Evolutionary conservation across 2,888 invertebrate species (phyloP).

Genomic region (Tipula vernalis): DNA sequence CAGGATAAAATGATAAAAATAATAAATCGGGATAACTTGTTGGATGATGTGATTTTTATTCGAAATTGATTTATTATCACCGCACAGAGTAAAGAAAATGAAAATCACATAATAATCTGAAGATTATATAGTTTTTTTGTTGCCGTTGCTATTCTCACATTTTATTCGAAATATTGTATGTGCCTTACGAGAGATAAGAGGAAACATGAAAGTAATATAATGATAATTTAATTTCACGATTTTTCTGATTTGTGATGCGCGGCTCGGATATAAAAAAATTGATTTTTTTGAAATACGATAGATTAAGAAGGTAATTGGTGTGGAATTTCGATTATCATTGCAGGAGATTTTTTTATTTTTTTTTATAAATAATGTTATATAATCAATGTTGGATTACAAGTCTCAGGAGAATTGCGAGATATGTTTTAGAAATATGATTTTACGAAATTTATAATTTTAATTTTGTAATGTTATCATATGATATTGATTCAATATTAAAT

Average conservation of each 20-base stretch:
- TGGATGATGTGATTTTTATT: conserved; percentile 4
- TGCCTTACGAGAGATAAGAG: background rate
- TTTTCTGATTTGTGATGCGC: background rate
- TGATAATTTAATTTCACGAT: background rate
- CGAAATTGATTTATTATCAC: background rate
- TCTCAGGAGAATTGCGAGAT: background rate
- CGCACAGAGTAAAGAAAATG: background rate
- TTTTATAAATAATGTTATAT: background rate
- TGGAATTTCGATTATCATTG: conserved; percentile 4
- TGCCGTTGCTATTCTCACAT: background rate
- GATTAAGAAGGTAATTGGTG: conserved; percentile 4
- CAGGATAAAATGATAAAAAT: background rate
- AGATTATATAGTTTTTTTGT: background rate
- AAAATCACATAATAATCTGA: background rate
- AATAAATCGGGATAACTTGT: background rate
- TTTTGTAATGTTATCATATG: background rate
- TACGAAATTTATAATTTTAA: background rate
- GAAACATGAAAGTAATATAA: background rate
- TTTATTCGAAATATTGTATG: background rate
- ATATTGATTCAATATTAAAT: background rate
- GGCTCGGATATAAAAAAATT: background rate
- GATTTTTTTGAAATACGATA: background rate
- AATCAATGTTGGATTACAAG: background rate
- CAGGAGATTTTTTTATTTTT: background rate
- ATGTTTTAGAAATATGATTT: background rate